Evolutionary conservation across 2,888 invertebrate species (phyloP), one percentile per base, ranked within the genome.

Genomic region (Cephus nigrinus): DNA sequence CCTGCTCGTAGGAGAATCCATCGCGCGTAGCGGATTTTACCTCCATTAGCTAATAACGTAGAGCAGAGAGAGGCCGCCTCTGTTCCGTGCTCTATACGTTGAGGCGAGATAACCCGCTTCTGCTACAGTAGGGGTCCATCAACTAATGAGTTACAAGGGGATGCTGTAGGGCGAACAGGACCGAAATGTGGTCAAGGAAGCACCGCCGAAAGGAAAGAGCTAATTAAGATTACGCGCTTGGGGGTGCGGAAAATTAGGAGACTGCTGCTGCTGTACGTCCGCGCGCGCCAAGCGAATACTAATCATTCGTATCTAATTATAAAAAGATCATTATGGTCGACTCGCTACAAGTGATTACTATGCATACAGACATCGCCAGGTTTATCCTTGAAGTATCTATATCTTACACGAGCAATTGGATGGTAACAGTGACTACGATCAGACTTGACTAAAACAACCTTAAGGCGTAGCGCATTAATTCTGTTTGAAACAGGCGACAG

Each of bases 11-110:
- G 74, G 15, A 71, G 71, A 31, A 32, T 83, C 81, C 80, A 85
- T 82, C 81, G 82, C 80, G 77, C 80, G 80, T 78, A 74, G 77
- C 80, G 82, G 83, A 87, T 86, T 86, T 85, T 82, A 83, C 85
- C 83, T 87, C 87, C 88, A 88, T 88, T 89, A 88, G 88, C 88
- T 88, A 88, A 89, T 88, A 87, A 87, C 85, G 83, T 80, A 74
- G 73, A 31, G 76, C 74, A 79, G 75, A 69, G 75, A 69, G n/a
- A 55, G 35, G 36, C 34, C 80, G 76, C 77, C 77, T 75, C 69
- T 75, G 75, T 75, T 77, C 40, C 69, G 31, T 33, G 23, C 55
- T 55, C 40, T 31, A 15, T 33, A 71, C 71, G 71, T 31, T 68
- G 76, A 79, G 69, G 76, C 68, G 76, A 80, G 84, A 83, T 85